phyloP scores from a whole-genome alignment of 2,113 vertebrate genomes.

The Typhlomys cinereus region DNA sequence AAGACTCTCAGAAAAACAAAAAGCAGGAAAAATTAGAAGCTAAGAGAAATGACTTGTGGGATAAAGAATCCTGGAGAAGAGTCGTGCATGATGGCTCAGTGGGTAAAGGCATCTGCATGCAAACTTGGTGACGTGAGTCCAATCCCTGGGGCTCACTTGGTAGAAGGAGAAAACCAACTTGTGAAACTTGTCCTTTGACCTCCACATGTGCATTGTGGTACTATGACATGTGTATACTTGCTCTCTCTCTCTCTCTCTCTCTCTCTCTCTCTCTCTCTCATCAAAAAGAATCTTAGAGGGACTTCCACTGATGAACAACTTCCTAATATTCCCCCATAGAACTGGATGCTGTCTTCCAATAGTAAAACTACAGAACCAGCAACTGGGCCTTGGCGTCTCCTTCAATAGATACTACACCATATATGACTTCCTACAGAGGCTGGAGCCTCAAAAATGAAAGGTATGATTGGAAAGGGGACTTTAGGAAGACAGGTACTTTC shows the following conservation, averaged over 20 bases:
- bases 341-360: background rate
- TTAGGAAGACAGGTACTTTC: background rate
- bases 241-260: no score
- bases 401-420: background rate
- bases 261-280: no score
- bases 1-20: background rate
- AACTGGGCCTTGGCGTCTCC: background rate
- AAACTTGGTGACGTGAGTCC: no score
- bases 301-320: background rate
- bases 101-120: no score
- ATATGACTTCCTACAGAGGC: background rate
- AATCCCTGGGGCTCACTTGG: no score
- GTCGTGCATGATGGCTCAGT: no score
- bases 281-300: background rate
- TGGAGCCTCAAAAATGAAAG: background rate
- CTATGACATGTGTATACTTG: no score
- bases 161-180: no score
- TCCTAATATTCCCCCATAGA: background rate
- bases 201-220: no score
- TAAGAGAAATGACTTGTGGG: background rate
- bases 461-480: background rate
- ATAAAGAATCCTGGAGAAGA: background rate
- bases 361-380: no score
- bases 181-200: no score
- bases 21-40: background rate